Base-by-base conservation (phyloP, 2,888 invertebrate genomes). In the Thymelicus lineola region DNA sequence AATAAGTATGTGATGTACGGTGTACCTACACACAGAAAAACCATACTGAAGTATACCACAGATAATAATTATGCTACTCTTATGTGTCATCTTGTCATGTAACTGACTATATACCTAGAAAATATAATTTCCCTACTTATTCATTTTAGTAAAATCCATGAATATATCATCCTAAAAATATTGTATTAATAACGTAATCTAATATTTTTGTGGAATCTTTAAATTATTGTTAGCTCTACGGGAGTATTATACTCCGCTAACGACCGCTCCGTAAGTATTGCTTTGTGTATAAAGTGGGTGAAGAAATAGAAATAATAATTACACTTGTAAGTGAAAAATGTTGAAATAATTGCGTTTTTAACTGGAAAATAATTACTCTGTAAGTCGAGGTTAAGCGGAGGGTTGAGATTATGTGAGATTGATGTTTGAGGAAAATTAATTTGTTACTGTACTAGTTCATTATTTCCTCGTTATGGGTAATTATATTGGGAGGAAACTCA, bases 211-310 rank as follows among this genome's bases (percentile, higher is more conserved):
- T 36, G 67, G 68, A 5, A 62, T 62, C 17, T 69, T 58, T 63
- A 38, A 15, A 38, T 61, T 28, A 10, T 69, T 69, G 57, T 36
- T 69, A 69, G 17, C 57, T 69, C 68, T 69, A 58, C 48, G 15
- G 20, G 1, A 63, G 63, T 69, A 69, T 69, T 63, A 69, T 48
- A 57, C 57, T 69, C 57, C 10, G 63, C 63, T 69, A 69, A 69
- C 68, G 62, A 69, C 62, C 58, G 57, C 63, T 63, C 68, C 36
- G 62, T 63, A 69, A 69, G 63, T 69, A 69, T 64, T 64, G 48
- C 69, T 69, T 69, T 69, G 69, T 64, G 69, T 64, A 63, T 69
- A 69, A 69, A 69, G 68, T 69, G 69, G 69, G 69, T 69, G 63
- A 64, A 64, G 69, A 64, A 69, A 63, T 64, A 69, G 58, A 64